Base-by-base conservation (phyloP, 2,888 invertebrate species). In the Monopis laevigella region DNA sequence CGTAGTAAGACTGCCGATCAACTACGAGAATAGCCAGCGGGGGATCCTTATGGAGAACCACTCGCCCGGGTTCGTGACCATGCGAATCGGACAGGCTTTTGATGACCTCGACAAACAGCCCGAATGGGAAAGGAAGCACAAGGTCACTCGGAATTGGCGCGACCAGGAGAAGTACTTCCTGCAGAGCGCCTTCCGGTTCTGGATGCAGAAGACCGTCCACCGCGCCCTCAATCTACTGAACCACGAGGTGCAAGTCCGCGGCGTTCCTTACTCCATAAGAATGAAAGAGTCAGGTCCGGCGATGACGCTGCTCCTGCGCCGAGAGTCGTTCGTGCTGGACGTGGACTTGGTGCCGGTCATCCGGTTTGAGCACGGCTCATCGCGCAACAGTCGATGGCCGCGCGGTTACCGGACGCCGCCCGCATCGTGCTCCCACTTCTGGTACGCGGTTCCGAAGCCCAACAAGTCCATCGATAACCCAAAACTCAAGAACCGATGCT, bases 321-420 rank as follows among this genome's bases (percentile, higher is more conserved):
- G 63, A 36, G 3, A 8, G 1, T 18, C 39, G 0, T 66, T 74
- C 42, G 54, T 53, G 13, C 53, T 86, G 50, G 66, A 72, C 41
- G 67, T 84, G 0, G 85, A 85, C 50, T 50, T 85, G 27, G 85
- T 83, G 5, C 84, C 84, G 0, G 77, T 77, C 3, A 50, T 84
- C 14, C 69, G 70, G 53, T 81, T 84, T 44, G 63, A 66, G 0
- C 66, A 67, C 43, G 29, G 11, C 11, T 7, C 6, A 24, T 24
- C 7, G 24, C 24, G 8, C 24, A 26, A 18, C 7, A 50, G 51
- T 1, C 64, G 75, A 1, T 82, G 82, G 74, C 75, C 80, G 1
- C 49, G 60, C 6, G 24, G 27, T 2, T 55, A 59, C 40, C 54
- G 65, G 1, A 21, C 44, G 2, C 65, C 69, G 2, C 62, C 61